Percentiles rank a stretch among this genome's conserved stretches.
phyloP scores from a whole-genome alignment of 2,113 vertebrate species.

The Seriola rivoliana region DNA sequence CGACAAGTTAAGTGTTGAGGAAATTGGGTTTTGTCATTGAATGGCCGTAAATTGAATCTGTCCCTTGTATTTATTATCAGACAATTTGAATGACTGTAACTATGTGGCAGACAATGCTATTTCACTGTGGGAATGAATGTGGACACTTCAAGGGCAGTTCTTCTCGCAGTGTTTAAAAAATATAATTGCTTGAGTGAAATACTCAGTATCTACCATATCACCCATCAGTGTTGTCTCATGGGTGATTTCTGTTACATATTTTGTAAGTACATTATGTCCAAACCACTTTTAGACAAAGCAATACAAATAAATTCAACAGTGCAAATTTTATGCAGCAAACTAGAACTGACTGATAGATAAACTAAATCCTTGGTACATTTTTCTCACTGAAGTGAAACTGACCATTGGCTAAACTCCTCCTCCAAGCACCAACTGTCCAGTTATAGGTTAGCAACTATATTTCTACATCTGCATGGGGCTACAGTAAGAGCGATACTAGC shows the following conservation, averaged over 20 bases:
- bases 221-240: neutral
- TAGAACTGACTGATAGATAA: neutral
- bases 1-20: constrained; percentile 1
- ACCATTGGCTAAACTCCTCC: neutral
- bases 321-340: neutral
- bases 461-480: neutral
- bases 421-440: neutral
- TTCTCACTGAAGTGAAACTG: neutral
- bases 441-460: neutral
- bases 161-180: neutral
- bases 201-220: neutral
- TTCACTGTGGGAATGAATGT: constrained; percentile 7
- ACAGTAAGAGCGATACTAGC: too few relatives aligned
- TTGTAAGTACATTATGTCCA: neutral
- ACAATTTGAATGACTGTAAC: constrained; percentile 24
- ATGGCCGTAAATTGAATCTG: constrained; percentile 35
- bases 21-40: constrained; percentile 24
- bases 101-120: neutral
- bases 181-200: neutral
- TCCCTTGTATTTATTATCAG: constrained; percentile 18
- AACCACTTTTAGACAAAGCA: neutral
- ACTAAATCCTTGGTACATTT: neutral
- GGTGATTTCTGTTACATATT: neutral
- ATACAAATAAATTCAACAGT: neutral
- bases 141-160: neutral